Conservation (phyloP, 1,140 invertebrate species). For the Teleopsis dalmanni region DNA sequence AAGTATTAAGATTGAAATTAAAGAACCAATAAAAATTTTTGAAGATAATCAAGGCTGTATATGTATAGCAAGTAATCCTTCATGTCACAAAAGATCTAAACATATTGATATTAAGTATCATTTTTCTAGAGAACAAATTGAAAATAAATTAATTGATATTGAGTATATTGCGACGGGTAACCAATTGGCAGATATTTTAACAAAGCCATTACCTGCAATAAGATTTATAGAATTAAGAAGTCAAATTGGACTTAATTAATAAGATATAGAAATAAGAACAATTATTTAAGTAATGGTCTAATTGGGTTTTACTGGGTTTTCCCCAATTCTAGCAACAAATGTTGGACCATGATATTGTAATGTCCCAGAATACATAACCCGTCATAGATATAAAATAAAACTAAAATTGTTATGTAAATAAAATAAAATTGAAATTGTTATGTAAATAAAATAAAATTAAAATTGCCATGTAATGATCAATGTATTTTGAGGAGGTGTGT, state of each 20-base stretch:
- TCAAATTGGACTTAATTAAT: not conserved
- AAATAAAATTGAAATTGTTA: too few relatives aligned
- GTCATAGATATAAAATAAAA: too few relatives aligned
- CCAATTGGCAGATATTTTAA: not conserved
- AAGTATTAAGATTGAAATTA: constrained; percentile 12
- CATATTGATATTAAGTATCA: constrained; percentile 15
- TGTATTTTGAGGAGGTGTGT: too few relatives aligned
- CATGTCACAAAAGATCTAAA: constrained; percentile 10
- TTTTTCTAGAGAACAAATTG: constrained; percentile 14
- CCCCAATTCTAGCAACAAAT: too few relatives aligned
- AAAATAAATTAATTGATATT: not conserved
- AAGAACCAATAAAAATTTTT: constrained; percentile 11
- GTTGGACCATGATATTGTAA: too few relatives aligned
- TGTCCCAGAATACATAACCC: too few relatives aligned
- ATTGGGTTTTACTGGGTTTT: too few relatives aligned
- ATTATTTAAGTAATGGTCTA: too few relatives aligned
- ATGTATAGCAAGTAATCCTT: constrained; percentile 4
- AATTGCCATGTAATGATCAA: too few relatives aligned
- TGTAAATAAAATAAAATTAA: too few relatives aligned
- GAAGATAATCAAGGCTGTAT: constrained; percentile 12
- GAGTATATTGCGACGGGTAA: not conserved
- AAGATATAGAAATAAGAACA: too few relatives aligned
- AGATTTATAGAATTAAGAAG: not conserved
- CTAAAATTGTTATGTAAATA: too few relatives aligned
- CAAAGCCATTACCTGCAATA: not conserved